Evolutionary conservation across 2,888 invertebrate genomes (phyloP).

Genomic region (Gibbula magus): DNA sequence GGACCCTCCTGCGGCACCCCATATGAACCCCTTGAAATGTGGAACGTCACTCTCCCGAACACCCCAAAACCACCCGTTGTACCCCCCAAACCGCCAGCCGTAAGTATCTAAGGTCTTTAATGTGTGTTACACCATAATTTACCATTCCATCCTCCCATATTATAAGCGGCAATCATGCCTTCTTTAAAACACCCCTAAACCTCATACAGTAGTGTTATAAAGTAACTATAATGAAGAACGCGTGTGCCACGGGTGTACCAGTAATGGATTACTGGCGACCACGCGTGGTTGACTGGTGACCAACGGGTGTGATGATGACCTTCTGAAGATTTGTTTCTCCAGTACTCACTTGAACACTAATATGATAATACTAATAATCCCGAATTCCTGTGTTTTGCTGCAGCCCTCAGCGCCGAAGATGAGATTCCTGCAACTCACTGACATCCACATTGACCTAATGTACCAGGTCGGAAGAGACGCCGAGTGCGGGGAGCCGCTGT

Average conservation of each 20-base stretch:
- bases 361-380: no score
- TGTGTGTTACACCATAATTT: neutral
- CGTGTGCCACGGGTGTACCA: neutral
- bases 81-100: slow-evolving; percentile 51
- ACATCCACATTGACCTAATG: slow-evolving; percentile 86
- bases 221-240: neutral
- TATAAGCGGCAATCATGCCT: no score
- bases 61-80: slow-evolving; percentile 56
- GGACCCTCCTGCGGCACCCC: slow-evolving; percentile 90
- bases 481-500: slow-evolving; percentile 84
- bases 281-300: no score
- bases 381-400: neutral
- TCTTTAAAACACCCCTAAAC: neutral
- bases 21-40: slow-evolving; percentile 90
- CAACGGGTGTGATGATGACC: no score
- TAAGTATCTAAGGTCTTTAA: slow-evolving; percentile 23
- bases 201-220: neutral
- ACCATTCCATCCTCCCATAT: neutral
- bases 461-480: slow-evolving; percentile 83
- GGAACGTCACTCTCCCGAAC: slow-evolving; percentile 60
- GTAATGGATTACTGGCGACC: neutral
- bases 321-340: no score
- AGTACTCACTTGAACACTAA: no score
- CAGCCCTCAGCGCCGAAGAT: slow-evolving; percentile 52
- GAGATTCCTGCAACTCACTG: slow-evolving; percentile 93